phyloP scores from a whole-genome alignment of 2,113 vertebrate genomes.

The Ardeotis arabs region DNA sequence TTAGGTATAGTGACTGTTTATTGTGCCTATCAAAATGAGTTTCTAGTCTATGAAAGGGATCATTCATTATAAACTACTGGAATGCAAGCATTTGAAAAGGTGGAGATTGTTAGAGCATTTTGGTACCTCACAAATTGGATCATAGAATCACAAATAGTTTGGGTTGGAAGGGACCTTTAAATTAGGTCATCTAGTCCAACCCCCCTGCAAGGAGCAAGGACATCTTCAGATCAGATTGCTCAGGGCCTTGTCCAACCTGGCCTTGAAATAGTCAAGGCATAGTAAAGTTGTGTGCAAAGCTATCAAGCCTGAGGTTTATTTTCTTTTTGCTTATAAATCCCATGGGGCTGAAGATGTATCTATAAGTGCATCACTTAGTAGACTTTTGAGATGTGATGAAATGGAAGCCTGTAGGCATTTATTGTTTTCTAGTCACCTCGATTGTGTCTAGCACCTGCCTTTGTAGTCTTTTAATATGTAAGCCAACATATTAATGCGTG shows the following conservation, averaged over 20 bases:
- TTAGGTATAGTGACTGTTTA: neutral
- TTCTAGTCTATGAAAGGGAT: neutral
- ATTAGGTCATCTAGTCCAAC: too few relatives aligned
- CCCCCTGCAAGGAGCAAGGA: too few relatives aligned
- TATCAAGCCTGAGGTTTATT: neutral
- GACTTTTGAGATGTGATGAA: neutral
- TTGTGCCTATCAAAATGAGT: neutral
- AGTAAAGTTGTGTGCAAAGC: neutral
- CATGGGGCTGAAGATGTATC: neutral
- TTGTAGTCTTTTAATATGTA: neutral
- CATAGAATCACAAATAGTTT: too few relatives aligned
- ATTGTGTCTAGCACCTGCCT: neutral
- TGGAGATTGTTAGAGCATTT: neutral
- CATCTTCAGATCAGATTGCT: too few relatives aligned
- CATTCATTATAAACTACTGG: rapidly evolving
- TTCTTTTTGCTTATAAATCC: neutral
- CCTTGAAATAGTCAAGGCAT: too few relatives aligned
- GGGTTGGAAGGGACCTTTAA: too few relatives aligned
- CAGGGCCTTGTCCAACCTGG: too few relatives aligned
- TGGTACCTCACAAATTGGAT: neutral
- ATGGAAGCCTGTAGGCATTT: neutral
- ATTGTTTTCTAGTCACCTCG: neutral
- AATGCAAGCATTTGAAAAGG: neutral
- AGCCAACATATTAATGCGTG: neutral
- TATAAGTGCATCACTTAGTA: neutral